phyloP scores from a whole-genome alignment of 2,888 invertebrate genomes.

The Crematogaster levior region DNA sequence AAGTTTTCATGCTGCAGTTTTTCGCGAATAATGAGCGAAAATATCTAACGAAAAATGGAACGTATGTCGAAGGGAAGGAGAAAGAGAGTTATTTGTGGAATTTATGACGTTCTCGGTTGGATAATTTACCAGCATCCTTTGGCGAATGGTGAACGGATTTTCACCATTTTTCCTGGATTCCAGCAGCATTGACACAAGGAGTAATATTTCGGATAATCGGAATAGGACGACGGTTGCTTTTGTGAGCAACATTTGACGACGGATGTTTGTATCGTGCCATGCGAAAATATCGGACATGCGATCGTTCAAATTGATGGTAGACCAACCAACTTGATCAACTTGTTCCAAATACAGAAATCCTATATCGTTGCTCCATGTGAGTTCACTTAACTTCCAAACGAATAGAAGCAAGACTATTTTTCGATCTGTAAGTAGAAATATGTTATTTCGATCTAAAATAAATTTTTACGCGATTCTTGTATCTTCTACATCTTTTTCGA shows the following conservation, averaged over 20 bases:
- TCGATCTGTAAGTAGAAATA: not conserved
- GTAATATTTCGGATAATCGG: constrained; percentile 37
- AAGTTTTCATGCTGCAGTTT: not conserved
- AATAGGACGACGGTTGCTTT: not conserved
- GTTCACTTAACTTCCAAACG: not conserved
- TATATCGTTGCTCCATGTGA: constrained; percentile 17
- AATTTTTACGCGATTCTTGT: not conserved
- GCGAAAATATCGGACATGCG: constrained; percentile 13
- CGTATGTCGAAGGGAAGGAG: not conserved
- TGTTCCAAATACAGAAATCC: constrained; percentile 18
- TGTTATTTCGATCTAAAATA: not conserved
- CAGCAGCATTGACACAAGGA: constrained; percentile 5
- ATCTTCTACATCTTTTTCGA: not conserved
- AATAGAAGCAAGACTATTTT: constrained; percentile 9
- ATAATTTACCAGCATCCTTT: constrained; percentile 17
- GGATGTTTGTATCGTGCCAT: constrained; percentile 22
- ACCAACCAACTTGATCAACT: constrained; percentile 6
- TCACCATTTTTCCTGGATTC: constrained; percentile 27
- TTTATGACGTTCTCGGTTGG: constrained; percentile 31
- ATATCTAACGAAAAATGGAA: constrained; percentile 31
- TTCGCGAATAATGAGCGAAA: constrained; percentile 28
- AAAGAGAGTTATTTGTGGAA: not conserved
- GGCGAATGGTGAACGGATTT: not conserved
- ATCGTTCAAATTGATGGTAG: constrained; percentile 39
- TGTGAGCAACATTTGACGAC: constrained; percentile 1